Conservation (phyloP, 2,113 vertebrate species). For the Labeo catla region DNA sequence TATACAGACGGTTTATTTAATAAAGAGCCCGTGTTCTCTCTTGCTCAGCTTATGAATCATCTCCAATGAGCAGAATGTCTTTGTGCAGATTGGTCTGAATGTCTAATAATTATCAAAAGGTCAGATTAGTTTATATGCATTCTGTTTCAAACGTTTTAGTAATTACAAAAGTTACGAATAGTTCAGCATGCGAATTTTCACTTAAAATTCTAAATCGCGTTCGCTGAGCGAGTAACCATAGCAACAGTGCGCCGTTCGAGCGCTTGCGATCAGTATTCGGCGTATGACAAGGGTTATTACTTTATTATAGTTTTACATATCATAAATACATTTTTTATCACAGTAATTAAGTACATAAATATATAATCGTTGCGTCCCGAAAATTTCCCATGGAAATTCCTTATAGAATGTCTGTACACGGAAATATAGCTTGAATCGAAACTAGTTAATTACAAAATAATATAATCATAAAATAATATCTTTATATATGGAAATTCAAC, state of each 20-base stretch:
- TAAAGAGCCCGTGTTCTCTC: neutral
- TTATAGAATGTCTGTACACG: too few relatives aligned
- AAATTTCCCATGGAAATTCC: too few relatives aligned
- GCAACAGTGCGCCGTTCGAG: neutral
- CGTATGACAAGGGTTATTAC: too few relatives aligned
- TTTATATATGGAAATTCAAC: too few relatives aligned
- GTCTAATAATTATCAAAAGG: neutral
- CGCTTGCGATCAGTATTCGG: neutral
- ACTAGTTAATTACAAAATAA: too few relatives aligned
- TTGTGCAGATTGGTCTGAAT: neutral
- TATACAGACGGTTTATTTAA: neutral
- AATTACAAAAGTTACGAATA: neutral
- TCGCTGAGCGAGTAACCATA: neutral
- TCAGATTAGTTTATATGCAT: neutral
- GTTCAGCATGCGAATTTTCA: neutral
- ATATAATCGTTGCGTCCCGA: too few relatives aligned
- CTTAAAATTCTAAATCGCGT: neutral
- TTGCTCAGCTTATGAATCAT: neutral
- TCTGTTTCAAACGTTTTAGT: neutral
- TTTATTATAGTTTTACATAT: neutral
- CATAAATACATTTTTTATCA: neutral
- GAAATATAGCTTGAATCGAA: too few relatives aligned
- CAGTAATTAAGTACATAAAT: too few relatives aligned
- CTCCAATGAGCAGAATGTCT: neutral
- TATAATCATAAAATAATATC: too few relatives aligned